Base-by-base conservation (phyloP, 2,797 vertebrate genomes). In the Lemur catta region DNA sequence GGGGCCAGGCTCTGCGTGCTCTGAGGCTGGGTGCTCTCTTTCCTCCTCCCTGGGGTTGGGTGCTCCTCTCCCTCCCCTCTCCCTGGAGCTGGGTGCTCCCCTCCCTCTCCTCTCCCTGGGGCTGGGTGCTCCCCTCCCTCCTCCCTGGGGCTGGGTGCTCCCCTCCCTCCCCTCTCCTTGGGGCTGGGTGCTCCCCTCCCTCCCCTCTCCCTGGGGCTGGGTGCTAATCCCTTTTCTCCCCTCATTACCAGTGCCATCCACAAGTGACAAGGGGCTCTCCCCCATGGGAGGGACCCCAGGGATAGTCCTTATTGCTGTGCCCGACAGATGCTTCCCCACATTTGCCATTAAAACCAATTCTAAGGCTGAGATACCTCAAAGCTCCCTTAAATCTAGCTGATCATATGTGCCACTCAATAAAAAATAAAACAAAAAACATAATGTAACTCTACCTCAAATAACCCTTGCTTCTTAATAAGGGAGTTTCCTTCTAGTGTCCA, bases 401-500 rank as follows among this genome's bases (percentile, higher is more conserved):
- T 24, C 30, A 5, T 75, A 10, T 0, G 26, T 0, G 6, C 8
- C 67, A 1, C 2, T 0, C 2, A 0, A 50, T 3, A 50, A 82
- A 52, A 84, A 35, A 38, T 0, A 12, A 78, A 46, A 48, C 1
- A 9, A 28, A 63, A 43, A 4, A 0, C 0, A 33, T 0, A 1
- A 67, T 26, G 18, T 28, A 22, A 72, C 35, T 76, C 97, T 98
- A 99, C 99, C 99, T 99, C 99, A 97, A 99, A 99, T 94, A 99
- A 98, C 74, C 99, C 99, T 98, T 99, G 99, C 96, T 99, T 99
- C 98, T 99, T 99, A 95, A 99, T 97, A 92, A 99, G 99, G 59
- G 98, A 97, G 95, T 98, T 99, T 75, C 99, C 99, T 98, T 99
- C 99, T 85, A 99, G 98, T 1, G 98, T 99, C 99, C 99, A 99